Conservation (phyloP, 1,140 invertebrate species). For the Dendrolimus punctatus region DNA sequence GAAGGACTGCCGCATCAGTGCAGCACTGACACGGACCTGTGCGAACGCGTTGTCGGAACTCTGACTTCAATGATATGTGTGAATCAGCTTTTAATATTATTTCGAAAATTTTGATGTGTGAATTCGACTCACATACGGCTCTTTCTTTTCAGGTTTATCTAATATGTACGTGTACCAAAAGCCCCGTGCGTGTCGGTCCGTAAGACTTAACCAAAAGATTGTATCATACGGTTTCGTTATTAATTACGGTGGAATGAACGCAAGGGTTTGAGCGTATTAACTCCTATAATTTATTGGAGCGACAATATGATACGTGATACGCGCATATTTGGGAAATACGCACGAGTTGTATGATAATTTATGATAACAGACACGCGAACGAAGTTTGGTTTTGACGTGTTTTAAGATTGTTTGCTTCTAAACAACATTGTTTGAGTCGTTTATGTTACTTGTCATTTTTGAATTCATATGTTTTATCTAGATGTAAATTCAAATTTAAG, state of each 20-base stretch:
- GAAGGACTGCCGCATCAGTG: too few species aligned
- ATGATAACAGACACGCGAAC: constrained; percentile 29
- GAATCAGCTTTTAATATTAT: too few species aligned
- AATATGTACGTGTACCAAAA: constrained; percentile 14
- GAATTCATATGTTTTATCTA: too few species aligned
- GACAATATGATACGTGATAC: constrained; percentile 28
- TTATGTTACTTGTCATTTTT: too few species aligned
- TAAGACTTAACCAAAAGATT: constrained; percentile 22
- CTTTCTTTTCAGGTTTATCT: background rate
- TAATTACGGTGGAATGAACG: constrained; percentile 35
- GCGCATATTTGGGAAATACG: constrained; percentile 32
- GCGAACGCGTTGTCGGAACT: too few species aligned
- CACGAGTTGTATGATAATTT: constrained; percentile 16
- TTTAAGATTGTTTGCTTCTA: background rate
- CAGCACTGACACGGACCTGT: too few species aligned
- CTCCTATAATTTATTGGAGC: constrained; percentile 28
- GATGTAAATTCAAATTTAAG: too few species aligned
- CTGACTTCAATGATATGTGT: too few species aligned
- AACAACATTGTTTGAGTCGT: too few species aligned
- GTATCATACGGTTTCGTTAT: constrained; percentile 33
- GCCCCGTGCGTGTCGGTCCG: constrained; percentile 15
- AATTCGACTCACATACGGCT: too few species aligned
- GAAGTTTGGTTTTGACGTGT: background rate
- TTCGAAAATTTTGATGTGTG: too few species aligned
- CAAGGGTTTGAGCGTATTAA: constrained; percentile 38